Base-by-base conservation (phyloP, 2,113 vertebrate genomes). In the Callospermophilus lateralis region DNA sequence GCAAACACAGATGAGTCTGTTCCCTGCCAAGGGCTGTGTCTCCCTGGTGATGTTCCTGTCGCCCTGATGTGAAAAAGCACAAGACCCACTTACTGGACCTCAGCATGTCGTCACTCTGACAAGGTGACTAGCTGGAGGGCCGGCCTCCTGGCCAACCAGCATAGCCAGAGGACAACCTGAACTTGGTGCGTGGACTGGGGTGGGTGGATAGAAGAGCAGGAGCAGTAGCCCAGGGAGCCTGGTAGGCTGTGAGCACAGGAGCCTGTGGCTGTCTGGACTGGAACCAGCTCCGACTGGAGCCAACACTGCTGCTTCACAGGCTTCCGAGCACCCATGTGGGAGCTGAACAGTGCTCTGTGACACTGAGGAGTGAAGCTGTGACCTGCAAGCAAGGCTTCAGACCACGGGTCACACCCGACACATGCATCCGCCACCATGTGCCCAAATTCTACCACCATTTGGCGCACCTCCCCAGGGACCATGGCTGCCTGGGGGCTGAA, bases 191-290 rank as follows among this genome's bases (percentile, higher is more conserved):
- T 3, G 2, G 58, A 4, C 22, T 16, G 3, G 28, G 45, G 3
- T 9, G 24, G 0, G 4, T 0, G 11, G 55, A 11, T 3, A 51
- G 17, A 12, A 4, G 2, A 81, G 45, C 28, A 1, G 0, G 13
- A 32, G 32, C 2, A 45, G 80, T 9, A 8, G 37, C 7, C 37
- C 16, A 17, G 37, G 1, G 8, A 26, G 8, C 22, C 48, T 8
- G 15, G 11, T 65, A 48, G 12, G 39, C 12, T 19, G 65, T 4
- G 53, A 55, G 53, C 53, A 55, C 3, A 5, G 20, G 63, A 8
- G n/a, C 77, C 53, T 65, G 39, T 2, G 51, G 2, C 45, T 1
- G n/a, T 34, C 39, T 24, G 39, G 37, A 39, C 19, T 32, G 55
- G n/a, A 73, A 26, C 30, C 90, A n/a, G 6, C 48, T 2, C 11